Evolutionary conservation across 1,140 invertebrate species (phyloP), one percentile per base, ranked within the genome.

Genomic region (Habropoda laboriosa): DNA sequence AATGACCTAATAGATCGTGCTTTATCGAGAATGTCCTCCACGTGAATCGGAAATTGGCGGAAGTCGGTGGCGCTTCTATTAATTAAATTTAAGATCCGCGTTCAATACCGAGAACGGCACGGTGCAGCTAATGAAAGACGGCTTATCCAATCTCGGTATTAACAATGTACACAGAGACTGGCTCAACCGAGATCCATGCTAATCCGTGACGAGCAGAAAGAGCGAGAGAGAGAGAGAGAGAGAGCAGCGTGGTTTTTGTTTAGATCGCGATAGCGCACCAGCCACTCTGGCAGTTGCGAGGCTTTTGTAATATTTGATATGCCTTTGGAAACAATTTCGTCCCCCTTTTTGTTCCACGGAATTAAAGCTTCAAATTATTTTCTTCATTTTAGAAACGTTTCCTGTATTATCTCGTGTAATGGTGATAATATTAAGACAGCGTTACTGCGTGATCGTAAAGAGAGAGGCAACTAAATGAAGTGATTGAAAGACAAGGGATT

Each of bases 161-260:
- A 63, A 66, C 24, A 32, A 53, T 32, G 35, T 30, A 30, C 16
- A 51, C 7, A n/a, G 35, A 53, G 24, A 3, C 35, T 16, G 72
- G 71, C 24, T 74, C 16, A 61, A 30, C 8, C 21, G 3, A 47
- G 55, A 60, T 58, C 68, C 51, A 66, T 8, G n/a, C 53, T 75
- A 61, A 49, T 80, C 42, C 55, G 2, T 35, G 13, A 57, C 4
- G 35, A 71, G n/a, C 51, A 57, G 24, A 40, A 13, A 42, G 32
- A 35, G 30, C 30, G 32, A 13, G n/a, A n/a, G n/a, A n/a, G n/a
- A n/a, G n/a, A 51, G 49, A 51, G 49, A 51, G 24, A 30, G 18
- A 38, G 32, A 38, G 57, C 32, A 57, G 5, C 3, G 67, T 3
- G 49, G 49, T n/a, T 40, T 45, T 47, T 16, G 32, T 53, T 30